These are phyloP conservation scores for Folsomia manolachei DNA, from an alignment of 2,888 invertebrate genomes.

Conservation along the genomic window DNA sequence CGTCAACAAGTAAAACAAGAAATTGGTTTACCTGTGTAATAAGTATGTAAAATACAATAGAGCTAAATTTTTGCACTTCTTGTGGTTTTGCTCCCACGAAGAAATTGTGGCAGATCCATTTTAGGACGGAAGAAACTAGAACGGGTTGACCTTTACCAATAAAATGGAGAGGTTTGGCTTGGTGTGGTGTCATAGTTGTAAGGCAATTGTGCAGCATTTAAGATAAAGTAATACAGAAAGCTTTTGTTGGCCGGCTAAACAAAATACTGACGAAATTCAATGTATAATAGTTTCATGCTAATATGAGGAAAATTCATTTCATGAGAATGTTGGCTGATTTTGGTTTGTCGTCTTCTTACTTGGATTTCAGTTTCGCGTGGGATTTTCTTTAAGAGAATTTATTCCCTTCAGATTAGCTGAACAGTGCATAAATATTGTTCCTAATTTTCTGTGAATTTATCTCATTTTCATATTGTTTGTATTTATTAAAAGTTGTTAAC, in stretches of 20 bases:
- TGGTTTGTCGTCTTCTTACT: too few species aligned
- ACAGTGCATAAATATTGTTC: background rate
- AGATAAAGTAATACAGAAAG: too few species aligned
- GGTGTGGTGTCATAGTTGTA: too few species aligned
- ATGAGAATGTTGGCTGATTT: too few species aligned
- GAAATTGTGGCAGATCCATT: conserved; percentile 1
- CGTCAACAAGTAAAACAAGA: background rate
- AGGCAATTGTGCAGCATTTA: too few species aligned
- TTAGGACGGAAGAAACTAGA: conserved; percentile 13
- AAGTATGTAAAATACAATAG: too few species aligned
- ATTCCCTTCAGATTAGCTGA: background rate
- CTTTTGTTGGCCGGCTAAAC: too few species aligned
- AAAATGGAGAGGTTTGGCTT: background rate
- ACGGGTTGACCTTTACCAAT: conserved; percentile 19
- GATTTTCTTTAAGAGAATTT: background rate
- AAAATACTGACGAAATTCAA: too few species aligned
- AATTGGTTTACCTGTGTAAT: background rate
- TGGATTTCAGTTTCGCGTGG: background rate
- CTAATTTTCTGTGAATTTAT: background rate
- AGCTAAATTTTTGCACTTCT: background rate
- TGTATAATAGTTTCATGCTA: too few species aligned
- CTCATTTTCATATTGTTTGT: too few species aligned
- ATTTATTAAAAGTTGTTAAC: background rate
- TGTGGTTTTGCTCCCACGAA: background rate
- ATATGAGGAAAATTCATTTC: too few species aligned